Evolutionary conservation across 2,888 invertebrate species (phyloP), one percentile per base, ranked within the genome.

Genomic region (Oscheius sp.): DNA sequence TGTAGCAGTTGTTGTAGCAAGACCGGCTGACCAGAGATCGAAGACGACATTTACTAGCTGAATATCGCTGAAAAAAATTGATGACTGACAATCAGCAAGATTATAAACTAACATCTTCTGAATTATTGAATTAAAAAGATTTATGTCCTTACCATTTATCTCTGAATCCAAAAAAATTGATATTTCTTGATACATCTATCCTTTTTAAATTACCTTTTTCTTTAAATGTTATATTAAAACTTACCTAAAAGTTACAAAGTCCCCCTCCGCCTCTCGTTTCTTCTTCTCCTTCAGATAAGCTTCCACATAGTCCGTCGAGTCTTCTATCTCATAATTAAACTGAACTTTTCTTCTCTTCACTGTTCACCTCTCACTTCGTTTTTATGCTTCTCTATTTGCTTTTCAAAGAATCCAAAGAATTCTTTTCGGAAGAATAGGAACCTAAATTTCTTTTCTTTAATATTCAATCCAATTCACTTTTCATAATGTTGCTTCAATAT

Each of bases 21-120:
- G 68, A 14, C 79, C 79, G 44, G 76, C 78, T n/a, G 73, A 38
- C 78, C 78, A 78, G 44, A 78, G 68, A 67, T 78, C 78, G 54
- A 78, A 74, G 26, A 69, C 72, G 67, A 76, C 63, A 57, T 72
- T 75, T 38, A 56, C 30, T 32, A 78, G 57, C 28, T 64, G 64
- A 1, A 51, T 20, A 5, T 38, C 41, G 51, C 64, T 64, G 22
- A 5, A 64, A 49, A 17, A 28, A 59, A n/a, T 9, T 3, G 12
- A 24, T 26, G 2, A 45, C 14, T 36, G 8, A 8, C 36, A 36
- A 36, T 8, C 14, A 24, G 12, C 12, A 12, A 12, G 17, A 20
- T 20, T 36, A 36, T 36, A 36, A 14, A 36, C 8, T 36, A 36
- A 14, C 36, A 36, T 36, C 36, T 9, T 36, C 14, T 36, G 36